Conservation (phyloP, 2,797 vertebrate genomes). For the Enteromius trimaculatus region DNA sequence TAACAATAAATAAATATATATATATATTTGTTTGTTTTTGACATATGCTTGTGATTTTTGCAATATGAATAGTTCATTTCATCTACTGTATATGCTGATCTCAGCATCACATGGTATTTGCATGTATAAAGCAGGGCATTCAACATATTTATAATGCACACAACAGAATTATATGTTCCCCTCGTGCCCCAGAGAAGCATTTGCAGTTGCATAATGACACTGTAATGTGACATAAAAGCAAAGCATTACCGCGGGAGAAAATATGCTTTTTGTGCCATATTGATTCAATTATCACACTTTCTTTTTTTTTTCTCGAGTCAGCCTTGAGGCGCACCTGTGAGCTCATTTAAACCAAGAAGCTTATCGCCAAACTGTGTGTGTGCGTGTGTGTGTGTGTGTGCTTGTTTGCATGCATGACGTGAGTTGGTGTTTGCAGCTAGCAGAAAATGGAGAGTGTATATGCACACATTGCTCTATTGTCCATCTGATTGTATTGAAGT, state of each 20-base stretch:
- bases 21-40: not conserved
- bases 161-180: slow-evolving; percentile 9
- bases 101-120: not conserved
- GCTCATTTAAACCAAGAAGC: slow-evolving; percentile 37
- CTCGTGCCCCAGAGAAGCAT: not conserved
- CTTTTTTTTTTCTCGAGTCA: slow-evolving; percentile 6
- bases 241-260: slow-evolving; percentile 21
- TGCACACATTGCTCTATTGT: slow-evolving; percentile 48
- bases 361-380: not conserved
- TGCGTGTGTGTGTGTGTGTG: not conserved
- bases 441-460: slow-evolving; percentile 38
- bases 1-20: no score
- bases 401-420: slow-evolving; percentile 38
- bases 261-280: slow-evolving; percentile 38
- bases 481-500: slow-evolving; percentile 49
- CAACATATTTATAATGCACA: not conserved
- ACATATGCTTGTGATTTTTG: not conserved
- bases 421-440: slow-evolving; percentile 23
- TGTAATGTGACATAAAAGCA: slow-evolving; percentile 32
- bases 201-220: slow-evolving; percentile 24
- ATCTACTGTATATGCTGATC: not conserved
- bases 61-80: not conserved
- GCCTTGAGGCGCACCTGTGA: slow-evolving; percentile 17
- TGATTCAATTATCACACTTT: slow-evolving; percentile 44
- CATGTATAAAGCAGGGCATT: not conserved